Base-by-base conservation (phyloP, 2,113 vertebrate species). In the Gallinago paraguaiae region DNA sequence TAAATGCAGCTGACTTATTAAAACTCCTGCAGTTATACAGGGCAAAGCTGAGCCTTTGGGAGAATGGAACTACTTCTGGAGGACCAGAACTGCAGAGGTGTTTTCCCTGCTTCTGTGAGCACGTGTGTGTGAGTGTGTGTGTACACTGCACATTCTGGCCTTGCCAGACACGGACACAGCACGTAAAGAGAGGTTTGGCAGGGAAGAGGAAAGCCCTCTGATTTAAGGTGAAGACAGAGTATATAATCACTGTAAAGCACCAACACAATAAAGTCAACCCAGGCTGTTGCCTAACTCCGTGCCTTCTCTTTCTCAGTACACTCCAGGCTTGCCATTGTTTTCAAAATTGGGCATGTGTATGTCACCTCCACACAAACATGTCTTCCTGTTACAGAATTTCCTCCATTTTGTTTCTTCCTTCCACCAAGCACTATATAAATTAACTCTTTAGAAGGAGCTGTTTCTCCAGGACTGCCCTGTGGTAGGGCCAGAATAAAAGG, bases 61-160 rank as follows among this genome's bases (percentile, higher is more conserved):
- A 72, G 17, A 74, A 53, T 8, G 8, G 14, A 71, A 13, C 7
- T 69, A 39, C 9, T 1, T 54, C 28, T 54, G 53, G 6, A 65
- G 39, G 45, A 59, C 24, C 10, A 69, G 63, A 79, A 39, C 11
- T 2, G 16, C 30, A 63, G 75, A 1, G 1, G 19, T n/a, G 31
- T n/a, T 15, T 45, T 88, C 14, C 14, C 41, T 24, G 18, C 33
- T 30, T 60, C 17, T 53, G 24, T 2, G 2, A 76, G 35, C 28
- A 27, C 0, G 0, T 6, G 4, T 37, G 13, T 43, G 27, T 51
- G 24, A 46, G 15, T 3, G 5, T 0, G 0, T 31, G 31, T 27
- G 4, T 20, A 17, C 0, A 0, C 8, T 53, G 18, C 20, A 17
- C 18, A 2, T 56, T 86, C 39, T 41, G 11, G 22, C n/a, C 39